Conservation (phyloP, 2,888 invertebrate species). For the Drosophila setosimentum region DNA sequence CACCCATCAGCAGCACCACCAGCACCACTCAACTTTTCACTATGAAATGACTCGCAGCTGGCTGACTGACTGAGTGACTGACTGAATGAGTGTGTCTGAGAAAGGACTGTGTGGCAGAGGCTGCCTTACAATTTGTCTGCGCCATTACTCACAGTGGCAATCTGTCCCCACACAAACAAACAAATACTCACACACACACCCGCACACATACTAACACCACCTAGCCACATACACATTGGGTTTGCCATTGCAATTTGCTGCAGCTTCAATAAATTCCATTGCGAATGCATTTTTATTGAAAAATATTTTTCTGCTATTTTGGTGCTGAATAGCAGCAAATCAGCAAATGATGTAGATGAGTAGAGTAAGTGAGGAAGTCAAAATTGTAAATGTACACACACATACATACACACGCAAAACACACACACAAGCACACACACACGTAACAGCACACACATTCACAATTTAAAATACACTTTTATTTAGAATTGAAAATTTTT, state of each 20-base stretch:
- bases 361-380: slow-evolving; percentile 10
- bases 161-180: slow-evolving; percentile 14
- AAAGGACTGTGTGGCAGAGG: slow-evolving; percentile 35
- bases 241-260: slow-evolving; percentile 39
- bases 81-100: slow-evolving; percentile 25
- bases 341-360: slow-evolving; percentile 16
- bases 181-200: background rate
- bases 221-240: slow-evolving; percentile 9
- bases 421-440: slow-evolving; percentile 7
- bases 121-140: slow-evolving; percentile 74
- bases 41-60: slow-evolving; percentile 49
- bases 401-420: slow-evolving; percentile 13
- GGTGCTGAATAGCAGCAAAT: slow-evolving; percentile 35
- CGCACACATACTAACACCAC: background rate
- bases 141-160: slow-evolving; percentile 73
- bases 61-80: slow-evolving; percentile 34
- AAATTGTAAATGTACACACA: background rate
- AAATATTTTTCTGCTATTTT: slow-evolving; percentile 60
- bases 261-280: slow-evolving; percentile 66
- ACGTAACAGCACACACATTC: background rate
- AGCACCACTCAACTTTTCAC: slow-evolving; percentile 5
- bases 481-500: slow-evolving; percentile 56
- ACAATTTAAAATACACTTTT: slow-evolving; percentile 19
- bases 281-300: slow-evolving; percentile 71
- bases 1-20: background rate